phyloP scores from a whole-genome alignment of 2,797 vertebrate species.

The Decapterus maruadsi region DNA sequence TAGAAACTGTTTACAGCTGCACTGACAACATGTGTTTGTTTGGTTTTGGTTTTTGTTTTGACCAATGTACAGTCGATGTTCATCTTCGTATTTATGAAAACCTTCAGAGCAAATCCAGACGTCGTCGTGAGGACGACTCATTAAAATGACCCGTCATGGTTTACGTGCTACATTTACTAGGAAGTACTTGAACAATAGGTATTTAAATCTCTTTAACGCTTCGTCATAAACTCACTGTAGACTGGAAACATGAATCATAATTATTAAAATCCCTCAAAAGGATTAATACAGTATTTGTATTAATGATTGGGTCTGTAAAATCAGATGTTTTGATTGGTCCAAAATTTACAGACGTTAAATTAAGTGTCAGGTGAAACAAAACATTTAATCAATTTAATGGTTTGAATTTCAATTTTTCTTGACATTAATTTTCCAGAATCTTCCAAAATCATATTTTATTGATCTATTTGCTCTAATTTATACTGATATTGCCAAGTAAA shows the following conservation, averaged over 20 bases:
- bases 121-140: no score
- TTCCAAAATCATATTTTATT: no score
- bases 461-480: no score
- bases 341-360: background rate
- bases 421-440: no score
- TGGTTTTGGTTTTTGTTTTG: background rate
- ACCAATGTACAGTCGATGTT: constrained; percentile 29
- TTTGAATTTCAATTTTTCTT: no score
- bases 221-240: background rate
- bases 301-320: background rate
- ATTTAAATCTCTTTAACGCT: background rate
- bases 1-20: constrained; percentile 61
- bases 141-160: background rate
- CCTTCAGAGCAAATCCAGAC: constrained; percentile 14
- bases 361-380: background rate
- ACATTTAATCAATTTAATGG: background rate
- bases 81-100: constrained; percentile 19
- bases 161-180: background rate
- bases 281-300: background rate
- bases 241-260: no score
- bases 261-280: background rate
- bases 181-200: background rate
- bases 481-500: no score
- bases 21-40: constrained; percentile 16
- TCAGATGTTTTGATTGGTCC: background rate